Conservation (phyloP, 2,888 invertebrate species). For the Aspidapion aeneum region DNA sequence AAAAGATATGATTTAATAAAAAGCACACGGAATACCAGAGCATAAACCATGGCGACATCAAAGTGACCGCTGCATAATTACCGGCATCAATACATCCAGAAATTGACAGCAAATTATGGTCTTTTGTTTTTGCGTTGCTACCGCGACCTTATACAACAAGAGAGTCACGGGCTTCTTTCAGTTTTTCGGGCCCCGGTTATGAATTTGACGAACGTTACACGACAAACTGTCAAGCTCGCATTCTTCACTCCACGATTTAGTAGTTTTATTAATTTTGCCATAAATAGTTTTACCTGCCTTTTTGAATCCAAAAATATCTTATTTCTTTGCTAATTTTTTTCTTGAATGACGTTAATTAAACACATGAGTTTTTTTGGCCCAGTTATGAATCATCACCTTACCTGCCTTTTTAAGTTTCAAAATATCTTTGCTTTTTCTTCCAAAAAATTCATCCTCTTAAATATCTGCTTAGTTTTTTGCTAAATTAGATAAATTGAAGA, state of each 20-base stretch:
- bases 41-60: constrained; percentile 31
- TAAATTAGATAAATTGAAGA: too few relatives aligned
- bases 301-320: too few relatives aligned
- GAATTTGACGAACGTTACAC: constrained; percentile 28
- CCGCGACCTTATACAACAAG: constrained; percentile 24
- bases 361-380: too few relatives aligned
- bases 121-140: constrained; percentile 46
- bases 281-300: neutral
- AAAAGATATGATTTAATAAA: constrained; percentile 29
- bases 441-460: too few relatives aligned
- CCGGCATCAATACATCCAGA: constrained; percentile 48
- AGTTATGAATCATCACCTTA: too few relatives aligned
- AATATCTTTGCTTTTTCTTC: too few relatives aligned
- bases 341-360: too few relatives aligned
- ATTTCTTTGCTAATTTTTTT: too few relatives aligned
- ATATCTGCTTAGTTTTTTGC: too few relatives aligned
- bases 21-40: constrained; percentile 26
- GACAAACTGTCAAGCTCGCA: constrained; percentile 36
- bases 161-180: neutral
- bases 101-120: constrained; percentile 51
- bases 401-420: too few relatives aligned
- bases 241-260: constrained; percentile 21
- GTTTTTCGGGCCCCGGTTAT: neutral
- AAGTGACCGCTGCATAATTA: constrained; percentile 44
- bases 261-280: neutral